Base-by-base conservation (phyloP, 1,140 invertebrate genomes). In the Drosophila suzukii region DNA sequence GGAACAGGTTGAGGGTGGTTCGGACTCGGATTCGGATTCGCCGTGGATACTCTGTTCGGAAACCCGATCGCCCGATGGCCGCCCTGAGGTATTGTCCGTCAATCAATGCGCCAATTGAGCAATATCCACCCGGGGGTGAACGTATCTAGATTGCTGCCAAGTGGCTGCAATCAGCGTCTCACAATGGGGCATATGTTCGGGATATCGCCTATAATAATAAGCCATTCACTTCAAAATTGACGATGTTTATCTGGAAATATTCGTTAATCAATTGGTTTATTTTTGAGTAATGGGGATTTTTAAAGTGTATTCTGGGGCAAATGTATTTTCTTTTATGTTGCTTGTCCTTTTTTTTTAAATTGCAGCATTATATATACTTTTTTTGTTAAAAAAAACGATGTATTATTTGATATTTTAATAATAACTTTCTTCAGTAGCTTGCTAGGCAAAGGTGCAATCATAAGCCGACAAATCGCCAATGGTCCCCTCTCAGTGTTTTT, bases 91-190 rank as follows among this genome's bases (percentile, higher is more conserved):
- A 62, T 54, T 54, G 47, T 62, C 47, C 38, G 59, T 62, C 47
- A 62, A 62, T 54, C 60, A 54, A 62, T 43, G 24, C 60, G 60
- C 38, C 60, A 62, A 62, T 62, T 62, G 60, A 62, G 60, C 60
- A 62, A 53, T 61, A 59, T 36, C 32, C 57, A 38, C 11, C 15
- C 12, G 13, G 17, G 34, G 51, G 34, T 20, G 34, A 38, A 24
- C 27, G 39, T 49, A 59, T 59, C 57, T 47, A 24, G 32, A 47
- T 54, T 15, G 51, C 34, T 59, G 57, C 57, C 44, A 36, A 47
- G 50, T 53, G 50, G 50, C 50, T 50, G 55, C 55, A 46, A 58
- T 58, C 56, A 59, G n/a, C 36, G 39, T 15, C 15, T 13, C 15
- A n/a, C 8, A 59, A 49, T 38, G 11, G 20, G n/a, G 20, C 57